A percentile compares a stretch with the other conserved stretches of the same genome.
phyloP scores from a whole-genome alignment of 2,113 vertebrate genomes.

The Tricholaema leucomelas region DNA sequence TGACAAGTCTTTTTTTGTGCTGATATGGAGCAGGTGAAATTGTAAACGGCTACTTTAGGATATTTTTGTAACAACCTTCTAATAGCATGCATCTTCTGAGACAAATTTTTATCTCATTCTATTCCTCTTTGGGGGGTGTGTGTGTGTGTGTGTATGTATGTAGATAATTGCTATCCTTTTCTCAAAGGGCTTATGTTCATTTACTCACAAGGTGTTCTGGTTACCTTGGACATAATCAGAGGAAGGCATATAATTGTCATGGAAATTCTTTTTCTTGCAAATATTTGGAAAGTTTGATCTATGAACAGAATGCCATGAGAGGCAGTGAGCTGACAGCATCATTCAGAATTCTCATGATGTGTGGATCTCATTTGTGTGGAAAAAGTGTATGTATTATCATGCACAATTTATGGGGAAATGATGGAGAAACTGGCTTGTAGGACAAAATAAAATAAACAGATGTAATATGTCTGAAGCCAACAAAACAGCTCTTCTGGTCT shows the following conservation, averaged over 20 bases:
- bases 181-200: background rate
- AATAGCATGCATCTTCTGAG: background rate
- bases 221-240: background rate
- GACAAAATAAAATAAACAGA: background rate
- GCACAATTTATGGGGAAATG: background rate
- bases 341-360: background rate
- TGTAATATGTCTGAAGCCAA: background rate
- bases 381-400: background rate
- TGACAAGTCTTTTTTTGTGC: background rate
- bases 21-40: background rate
- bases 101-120: background rate
- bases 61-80: conserved; percentile 7
- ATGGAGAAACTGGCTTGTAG: background rate
- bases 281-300: background rate
- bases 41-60: background rate
- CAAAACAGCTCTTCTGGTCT: background rate
- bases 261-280: background rate
- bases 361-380: background rate
- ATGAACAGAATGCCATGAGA: background rate
- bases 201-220: background rate
- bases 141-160: background rate
- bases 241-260: background rate
- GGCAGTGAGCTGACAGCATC: background rate
- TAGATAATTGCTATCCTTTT: background rate
- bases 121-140: background rate